Percentiles rank a stretch among this genome's conserved stretches.
Evolutionary conservation across 2,888 invertebrate species (phyloP).

Genomic region (Acholoe squamosa): DNA sequence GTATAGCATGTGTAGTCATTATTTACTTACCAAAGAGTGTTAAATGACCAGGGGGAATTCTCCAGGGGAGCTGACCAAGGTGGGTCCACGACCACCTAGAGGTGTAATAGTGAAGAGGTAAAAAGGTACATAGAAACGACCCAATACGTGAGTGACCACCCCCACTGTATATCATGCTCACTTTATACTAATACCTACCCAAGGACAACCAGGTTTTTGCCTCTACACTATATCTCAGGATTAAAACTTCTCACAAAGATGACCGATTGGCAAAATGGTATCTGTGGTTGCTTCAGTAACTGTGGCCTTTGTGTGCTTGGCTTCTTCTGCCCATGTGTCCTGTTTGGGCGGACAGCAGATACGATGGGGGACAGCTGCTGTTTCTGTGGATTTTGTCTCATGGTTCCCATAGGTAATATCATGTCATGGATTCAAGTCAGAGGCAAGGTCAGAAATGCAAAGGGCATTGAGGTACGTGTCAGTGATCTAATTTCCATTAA

Average conservation of each 20-base stretch:
- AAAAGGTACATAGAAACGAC: background rate
- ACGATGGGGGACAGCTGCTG: constrained; percentile 54
- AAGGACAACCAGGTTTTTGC: background rate
- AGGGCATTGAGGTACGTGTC: constrained; percentile 40
- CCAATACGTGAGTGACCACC: background rate
- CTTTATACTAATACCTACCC: background rate
- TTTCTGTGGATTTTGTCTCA: constrained; percentile 12
- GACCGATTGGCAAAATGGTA: constrained; percentile 31
- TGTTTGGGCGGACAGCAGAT: constrained; percentile 42
- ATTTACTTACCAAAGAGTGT: too few species aligned
- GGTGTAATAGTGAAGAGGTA: background rate
- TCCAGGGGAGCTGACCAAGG: too few species aligned
- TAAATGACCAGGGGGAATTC: too few species aligned
- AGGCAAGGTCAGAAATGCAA: constrained; percentile 31
- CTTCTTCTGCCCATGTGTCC: constrained; percentile 60
- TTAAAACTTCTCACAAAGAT: background rate
- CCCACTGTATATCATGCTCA: background rate
- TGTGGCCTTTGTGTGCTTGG: constrained; percentile 45
- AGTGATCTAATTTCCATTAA: too few species aligned
- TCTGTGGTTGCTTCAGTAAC: constrained; percentile 59
- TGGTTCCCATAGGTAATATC: constrained; percentile 36
- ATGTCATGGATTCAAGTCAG: constrained; percentile 16
- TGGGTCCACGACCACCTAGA: background rate
- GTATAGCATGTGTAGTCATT: too few species aligned
- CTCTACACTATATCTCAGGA: background rate